Base-by-base conservation (phyloP, 2,888 invertebrate species). In the Cataglyphis altisquamis region DNA sequence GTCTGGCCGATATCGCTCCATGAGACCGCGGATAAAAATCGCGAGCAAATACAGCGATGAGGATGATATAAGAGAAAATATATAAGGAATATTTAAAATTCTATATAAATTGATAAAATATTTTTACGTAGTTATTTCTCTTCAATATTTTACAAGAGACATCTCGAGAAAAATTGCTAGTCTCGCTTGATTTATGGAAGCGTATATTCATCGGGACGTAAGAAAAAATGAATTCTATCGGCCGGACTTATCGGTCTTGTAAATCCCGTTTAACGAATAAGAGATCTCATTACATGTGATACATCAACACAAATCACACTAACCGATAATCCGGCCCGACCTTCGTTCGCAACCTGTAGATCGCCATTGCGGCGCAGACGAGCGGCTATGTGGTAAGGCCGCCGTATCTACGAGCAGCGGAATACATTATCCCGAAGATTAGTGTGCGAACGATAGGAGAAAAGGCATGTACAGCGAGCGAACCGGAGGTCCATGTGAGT, bases 311-410 rank as follows among this genome's bases (percentile, higher is more conserved):
- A 91, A 92, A 92, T 92, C 92, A 91, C 90, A 87, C 89, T 86
- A 91, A 87, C 89, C 91, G 90, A 93, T 93, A 92, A 92, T 91
- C 90, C 91, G 86, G 86, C 86, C 84, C 89, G 93, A 93, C 90
- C 92, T 91, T 90, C 90, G 89, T 89, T 84, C 87, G 78, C 82
- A 88, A 86, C 84, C 87, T 86, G 84, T 70, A 62, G 83, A 85
- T 84, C 72, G 90, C 84, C 83, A 84, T 85, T 84, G 87, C 82
- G 83, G 83, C 85, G 87, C 89, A 83, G 84, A 63, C 78, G 45
- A 62, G 86, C 84, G 84, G 83, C 73, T 63, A 67, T 82, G 75
- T 75, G 66, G 77, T 64, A 78, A 81, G 80, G 78, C 81, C 67
- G 77, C 78, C 88, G 88, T 90, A 86, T 89, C 87, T 87, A 86